Evolutionary conservation across 2,113 vertebrate species (phyloP).

Genomic region (Physeter macrocephalus): DNA sequence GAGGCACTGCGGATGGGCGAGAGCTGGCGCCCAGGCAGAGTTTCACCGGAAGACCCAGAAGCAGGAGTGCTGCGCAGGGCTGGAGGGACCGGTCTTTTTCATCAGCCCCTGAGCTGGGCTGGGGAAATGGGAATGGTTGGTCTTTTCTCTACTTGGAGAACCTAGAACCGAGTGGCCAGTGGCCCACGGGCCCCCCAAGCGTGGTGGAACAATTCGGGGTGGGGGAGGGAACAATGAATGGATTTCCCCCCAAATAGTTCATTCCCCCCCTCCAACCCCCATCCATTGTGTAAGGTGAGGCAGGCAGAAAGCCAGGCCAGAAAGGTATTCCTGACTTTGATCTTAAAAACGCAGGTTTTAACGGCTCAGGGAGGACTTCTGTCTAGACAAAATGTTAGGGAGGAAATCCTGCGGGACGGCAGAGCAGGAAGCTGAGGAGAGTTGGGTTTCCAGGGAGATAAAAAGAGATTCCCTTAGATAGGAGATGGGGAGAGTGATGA

Average conservation of each 20-base stretch:
- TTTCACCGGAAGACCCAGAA: not conserved
- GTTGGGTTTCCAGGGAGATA: not conserved
- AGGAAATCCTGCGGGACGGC: not conserved
- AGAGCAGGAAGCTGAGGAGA: not conserved
- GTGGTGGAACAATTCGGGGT: fast-evolving
- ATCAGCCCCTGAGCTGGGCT: not conserved
- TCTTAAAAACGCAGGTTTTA: not conserved
- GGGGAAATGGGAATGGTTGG: not conserved
- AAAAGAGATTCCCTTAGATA: not conserved
- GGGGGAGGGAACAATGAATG: not conserved
- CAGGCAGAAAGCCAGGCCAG: not conserved
- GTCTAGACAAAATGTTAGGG: not conserved
- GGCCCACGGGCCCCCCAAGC: fast-evolving
- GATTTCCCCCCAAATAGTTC: too few species aligned
- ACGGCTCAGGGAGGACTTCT: not conserved
- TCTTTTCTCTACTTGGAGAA: not conserved
- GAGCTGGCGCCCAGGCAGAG: fast-evolving
- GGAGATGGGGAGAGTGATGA: not conserved
- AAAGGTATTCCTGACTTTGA: not conserved
- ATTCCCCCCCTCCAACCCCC: too few species aligned
- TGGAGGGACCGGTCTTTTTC: not conserved
- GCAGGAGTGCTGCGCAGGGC: not conserved
- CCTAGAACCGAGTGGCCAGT: fast-evolving
- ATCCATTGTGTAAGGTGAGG: not conserved
- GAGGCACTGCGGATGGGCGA: fast-evolving